Percentiles rank a stretch among this genome's conserved stretches.
phyloP scores from a whole-genome alignment of 2,888 invertebrate genomes.

The Nephrotoma appendiculata region DNA sequence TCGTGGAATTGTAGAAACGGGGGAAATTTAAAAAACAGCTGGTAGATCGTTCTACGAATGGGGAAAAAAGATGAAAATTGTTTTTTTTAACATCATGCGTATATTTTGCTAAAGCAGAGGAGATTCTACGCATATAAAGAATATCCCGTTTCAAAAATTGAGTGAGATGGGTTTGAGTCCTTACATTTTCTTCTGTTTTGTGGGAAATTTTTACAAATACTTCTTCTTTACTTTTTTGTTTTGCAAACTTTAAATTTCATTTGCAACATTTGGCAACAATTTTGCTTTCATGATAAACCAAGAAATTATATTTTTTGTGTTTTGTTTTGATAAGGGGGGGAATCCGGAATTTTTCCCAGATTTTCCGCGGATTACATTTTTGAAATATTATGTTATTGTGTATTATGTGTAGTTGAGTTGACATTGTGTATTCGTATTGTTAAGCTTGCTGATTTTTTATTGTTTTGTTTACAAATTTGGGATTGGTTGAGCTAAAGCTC shows the following conservation, averaged over 20 bases:
- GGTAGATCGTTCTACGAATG: background rate
- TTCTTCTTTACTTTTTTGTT: background rate
- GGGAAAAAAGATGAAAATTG: too few species aligned
- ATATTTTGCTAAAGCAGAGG: too few species aligned
- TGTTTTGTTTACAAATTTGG: too few species aligned
- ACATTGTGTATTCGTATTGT: too few species aligned
- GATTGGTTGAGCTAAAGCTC: too few species aligned
- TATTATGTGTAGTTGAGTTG: background rate
- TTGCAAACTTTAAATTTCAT: background rate
- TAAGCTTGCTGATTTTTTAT: too few species aligned
- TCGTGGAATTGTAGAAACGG: background rate
- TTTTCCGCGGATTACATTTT: background rate
- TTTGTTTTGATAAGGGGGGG: background rate
- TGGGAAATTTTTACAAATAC: too few species aligned
- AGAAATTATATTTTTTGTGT: background rate
- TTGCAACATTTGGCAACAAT: background rate
- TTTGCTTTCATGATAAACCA: background rate
- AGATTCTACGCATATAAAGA: too few species aligned
- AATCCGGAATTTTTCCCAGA: background rate
- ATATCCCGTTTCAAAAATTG: too few species aligned
- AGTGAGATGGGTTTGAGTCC: too few species aligned
- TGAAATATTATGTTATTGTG: background rate
- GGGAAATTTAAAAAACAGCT: background rate
- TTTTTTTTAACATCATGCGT: too few species aligned
- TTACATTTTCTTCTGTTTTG: too few species aligned